Evolutionary conservation across 2,113 vertebrate species (phyloP).

Genomic region (Anguilla japonica): DNA sequence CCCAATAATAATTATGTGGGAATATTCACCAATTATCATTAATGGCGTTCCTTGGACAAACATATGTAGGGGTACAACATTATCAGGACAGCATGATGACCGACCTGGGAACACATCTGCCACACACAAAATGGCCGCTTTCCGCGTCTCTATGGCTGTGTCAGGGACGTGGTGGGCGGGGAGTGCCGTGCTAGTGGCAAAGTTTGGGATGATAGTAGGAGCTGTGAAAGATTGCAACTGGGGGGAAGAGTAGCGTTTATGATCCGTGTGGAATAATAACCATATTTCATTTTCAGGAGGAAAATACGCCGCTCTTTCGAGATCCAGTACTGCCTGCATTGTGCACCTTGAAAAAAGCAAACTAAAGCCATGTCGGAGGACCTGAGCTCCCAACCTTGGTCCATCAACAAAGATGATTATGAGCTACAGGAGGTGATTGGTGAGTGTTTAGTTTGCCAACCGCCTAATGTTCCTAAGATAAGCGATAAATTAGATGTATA

Average conservation of each 20-base stretch:
- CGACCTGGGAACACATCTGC: constrained; percentile 16
- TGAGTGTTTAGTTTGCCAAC: constrained; percentile 61
- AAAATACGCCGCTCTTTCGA: constrained; percentile 13
- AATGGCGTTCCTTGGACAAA: too few relatives aligned
- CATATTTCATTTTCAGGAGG: constrained; percentile 31
- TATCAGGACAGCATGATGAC: not conserved
- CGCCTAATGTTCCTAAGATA: constrained; percentile 36
- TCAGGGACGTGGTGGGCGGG: constrained; percentile 57
- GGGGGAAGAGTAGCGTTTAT: constrained; percentile 6
- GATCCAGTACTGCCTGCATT: constrained; percentile 30
- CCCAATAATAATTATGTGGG: too few relatives aligned
- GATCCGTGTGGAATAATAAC: constrained; percentile 56
- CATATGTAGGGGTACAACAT: not conserved
- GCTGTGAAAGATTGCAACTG: constrained; percentile 25
- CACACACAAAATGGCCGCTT: constrained; percentile 60
- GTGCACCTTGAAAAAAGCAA: constrained; percentile 35
- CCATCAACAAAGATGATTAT: constrained; percentile 91
- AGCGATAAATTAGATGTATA: not conserved
- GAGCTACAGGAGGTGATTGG: constrained; percentile 94
- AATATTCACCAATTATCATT: too few relatives aligned
- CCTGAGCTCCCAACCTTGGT: constrained; percentile 83
- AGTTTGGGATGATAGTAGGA: constrained; percentile 42
- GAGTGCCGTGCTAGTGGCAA: constrained; percentile 37
- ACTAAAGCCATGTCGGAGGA: constrained; percentile 84
- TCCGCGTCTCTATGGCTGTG: not conserved